Conservation (phyloP, 2,797 vertebrate species). For the Lophura swinhoii region DNA sequence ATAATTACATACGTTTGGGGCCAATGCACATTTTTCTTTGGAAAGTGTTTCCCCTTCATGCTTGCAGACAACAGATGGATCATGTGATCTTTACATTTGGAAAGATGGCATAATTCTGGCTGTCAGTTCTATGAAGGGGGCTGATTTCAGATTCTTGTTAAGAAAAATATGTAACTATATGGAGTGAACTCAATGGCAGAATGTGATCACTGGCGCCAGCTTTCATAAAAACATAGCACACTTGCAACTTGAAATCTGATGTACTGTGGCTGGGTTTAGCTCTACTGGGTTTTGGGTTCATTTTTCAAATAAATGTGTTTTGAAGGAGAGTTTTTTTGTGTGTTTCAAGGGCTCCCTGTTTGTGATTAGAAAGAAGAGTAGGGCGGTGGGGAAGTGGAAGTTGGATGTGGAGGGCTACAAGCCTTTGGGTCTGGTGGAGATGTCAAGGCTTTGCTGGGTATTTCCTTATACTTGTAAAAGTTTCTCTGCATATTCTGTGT, state of each 20-base stretch:
- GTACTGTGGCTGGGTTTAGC: constrained; percentile 24
- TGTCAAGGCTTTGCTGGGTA: not conserved
- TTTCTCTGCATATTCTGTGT: not conserved
- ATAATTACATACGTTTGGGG: constrained; percentile 54
- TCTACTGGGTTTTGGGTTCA: not conserved
- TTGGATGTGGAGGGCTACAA: not conserved
- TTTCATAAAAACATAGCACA: constrained; percentile 40
- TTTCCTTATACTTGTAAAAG: not conserved
- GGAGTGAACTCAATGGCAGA: constrained; percentile 37
- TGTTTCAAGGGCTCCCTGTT: not conserved
- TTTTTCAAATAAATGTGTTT: constrained; percentile 30
- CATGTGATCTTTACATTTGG: constrained; percentile 62
- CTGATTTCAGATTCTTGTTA: constrained; percentile 69
- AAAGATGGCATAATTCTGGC: constrained; percentile 73
- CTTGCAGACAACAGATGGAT: constrained; percentile 72
- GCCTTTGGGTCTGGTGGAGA: rapidly evolving
- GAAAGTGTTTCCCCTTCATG: constrained; percentile 34
- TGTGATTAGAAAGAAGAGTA: not conserved
- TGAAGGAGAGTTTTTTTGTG: not conserved
- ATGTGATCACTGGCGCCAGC: constrained; percentile 48
- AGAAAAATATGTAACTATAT: constrained; percentile 55
- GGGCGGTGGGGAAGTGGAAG: not conserved
- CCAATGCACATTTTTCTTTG: constrained; percentile 64
- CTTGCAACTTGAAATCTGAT: constrained; percentile 54
- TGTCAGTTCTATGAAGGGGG: constrained; percentile 49